phyloP scores from a whole-genome alignment of 2,113 vertebrate genomes.

The Neodontobutis hainanensis region DNA sequence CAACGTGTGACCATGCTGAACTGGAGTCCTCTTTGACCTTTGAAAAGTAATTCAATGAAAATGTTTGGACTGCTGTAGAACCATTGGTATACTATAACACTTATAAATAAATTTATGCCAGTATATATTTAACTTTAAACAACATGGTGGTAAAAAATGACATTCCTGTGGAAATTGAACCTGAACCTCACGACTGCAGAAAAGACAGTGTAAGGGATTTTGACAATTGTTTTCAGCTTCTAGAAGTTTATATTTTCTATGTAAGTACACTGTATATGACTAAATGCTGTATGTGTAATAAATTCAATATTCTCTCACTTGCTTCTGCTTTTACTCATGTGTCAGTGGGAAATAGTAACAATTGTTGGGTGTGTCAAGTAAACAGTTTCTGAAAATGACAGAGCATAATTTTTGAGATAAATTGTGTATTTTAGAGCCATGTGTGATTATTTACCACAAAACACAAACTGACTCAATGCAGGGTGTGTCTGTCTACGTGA shows the following conservation, averaged over 20 bases:
- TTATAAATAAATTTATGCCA: background rate
- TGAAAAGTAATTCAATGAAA: background rate
- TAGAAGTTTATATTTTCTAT: slow-evolving; percentile 56
- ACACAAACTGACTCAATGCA: slow-evolving; percentile 43
- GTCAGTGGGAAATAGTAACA: background rate
- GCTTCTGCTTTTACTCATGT: background rate
- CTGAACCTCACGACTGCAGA: slow-evolving; percentile 49
- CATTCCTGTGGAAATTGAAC: slow-evolving; percentile 50
- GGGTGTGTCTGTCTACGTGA: slow-evolving; percentile 50
- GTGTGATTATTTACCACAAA: slow-evolving; percentile 8
- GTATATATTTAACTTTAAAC: slow-evolving; percentile 14
- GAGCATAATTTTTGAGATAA: slow-evolving; percentile 13
- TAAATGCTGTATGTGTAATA: slow-evolving; percentile 49
- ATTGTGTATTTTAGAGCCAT: slow-evolving; percentile 17
- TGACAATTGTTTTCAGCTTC: slow-evolving; percentile 26
- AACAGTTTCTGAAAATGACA: slow-evolving; percentile 1
- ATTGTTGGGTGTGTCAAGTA: slow-evolving; percentile 18
- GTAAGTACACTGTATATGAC: slow-evolving; percentile 57
- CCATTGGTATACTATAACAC: no score
- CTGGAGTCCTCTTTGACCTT: background rate
- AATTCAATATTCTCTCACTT: slow-evolving; percentile 46
- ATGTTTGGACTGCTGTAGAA: background rate
- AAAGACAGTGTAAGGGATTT: slow-evolving; percentile 6
- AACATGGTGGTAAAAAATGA: background rate
- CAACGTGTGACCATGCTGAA: background rate